Conservation (phyloP, 1,140 invertebrate species). For the Drosophila simulans region DNA sequence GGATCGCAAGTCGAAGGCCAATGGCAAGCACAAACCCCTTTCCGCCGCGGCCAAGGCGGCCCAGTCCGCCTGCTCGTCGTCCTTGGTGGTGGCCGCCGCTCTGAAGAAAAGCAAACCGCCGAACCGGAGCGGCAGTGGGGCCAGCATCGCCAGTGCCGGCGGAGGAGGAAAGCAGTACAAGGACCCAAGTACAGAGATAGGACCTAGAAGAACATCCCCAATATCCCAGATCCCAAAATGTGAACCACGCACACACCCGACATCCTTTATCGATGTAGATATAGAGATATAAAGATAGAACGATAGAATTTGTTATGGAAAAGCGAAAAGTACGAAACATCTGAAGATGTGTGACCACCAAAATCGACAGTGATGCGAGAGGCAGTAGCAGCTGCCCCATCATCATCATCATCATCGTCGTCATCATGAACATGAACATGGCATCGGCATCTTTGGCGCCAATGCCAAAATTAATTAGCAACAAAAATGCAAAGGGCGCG, state of each 20-base stretch:
- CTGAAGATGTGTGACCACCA: not conserved
- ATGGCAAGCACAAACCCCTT: constrained; percentile 46
- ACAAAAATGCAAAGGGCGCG: constrained; percentile 15
- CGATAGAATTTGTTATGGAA: no score
- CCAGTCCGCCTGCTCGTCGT: constrained; percentile 44
- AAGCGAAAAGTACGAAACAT: not conserved
- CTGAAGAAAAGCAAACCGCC: constrained; percentile 63
- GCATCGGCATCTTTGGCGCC: constrained; percentile 47
- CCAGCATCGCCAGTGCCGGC: constrained; percentile 26
- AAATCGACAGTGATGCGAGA: not conserved
- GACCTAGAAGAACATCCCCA: not conserved
- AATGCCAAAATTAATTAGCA: constrained; percentile 79
- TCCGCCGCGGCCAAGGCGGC: constrained; percentile 39
- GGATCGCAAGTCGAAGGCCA: constrained; percentile 31
- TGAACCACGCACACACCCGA: no score
- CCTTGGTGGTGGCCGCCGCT: constrained; percentile 47
- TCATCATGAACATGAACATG: constrained; percentile 1
- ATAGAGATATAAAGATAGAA: no score
- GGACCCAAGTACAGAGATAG: constrained; percentile 76
- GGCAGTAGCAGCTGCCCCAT: constrained; percentile 22
- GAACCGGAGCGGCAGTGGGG: constrained; percentile 41
- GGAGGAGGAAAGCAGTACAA: constrained; percentile 71
- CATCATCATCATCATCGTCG: constrained; percentile 7
- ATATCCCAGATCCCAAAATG: no score
- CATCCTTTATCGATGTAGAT: no score